Base-by-base conservation (phyloP, 1,140 invertebrate genomes). In the Hypothenemus hampei region DNA sequence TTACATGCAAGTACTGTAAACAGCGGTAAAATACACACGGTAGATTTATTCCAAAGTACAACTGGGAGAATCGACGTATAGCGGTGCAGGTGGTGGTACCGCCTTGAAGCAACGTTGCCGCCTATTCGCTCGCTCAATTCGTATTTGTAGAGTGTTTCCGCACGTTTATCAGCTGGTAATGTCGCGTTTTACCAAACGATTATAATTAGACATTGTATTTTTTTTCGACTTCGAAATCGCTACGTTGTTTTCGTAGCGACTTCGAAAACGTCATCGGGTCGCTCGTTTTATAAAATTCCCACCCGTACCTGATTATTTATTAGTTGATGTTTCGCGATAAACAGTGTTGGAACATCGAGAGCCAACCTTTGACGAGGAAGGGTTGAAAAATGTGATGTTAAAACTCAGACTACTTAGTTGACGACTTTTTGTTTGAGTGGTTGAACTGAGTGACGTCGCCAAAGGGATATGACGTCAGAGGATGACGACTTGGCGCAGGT, bases 401-500 rank as follows among this genome's bases (percentile, higher is more conserved):
- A n/a, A n/a, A n/a, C n/a, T n/a, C n/a, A n/a, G n/a, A n/a, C n/a
- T n/a, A n/a, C n/a, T n/a, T n/a, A n/a, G n/a, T n/a, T n/a, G n/a
- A n/a, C n/a, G n/a, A n/a, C n/a, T n/a, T n/a, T n/a, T n/a, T n/a
- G n/a, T n/a, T n/a, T n/a, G n/a, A n/a, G n/a, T n/a, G n/a, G n/a
- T n/a, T n/a, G 35, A 36, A 24, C 20, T 7, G 18, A 31, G 35
- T 44, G 49, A 52, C 49, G 49, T 52, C 49, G n/a, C n/a, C n/a
- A n/a, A n/a, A 43, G n/a, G 23, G 49, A 13, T 29, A 52, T 52
- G 49, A 52, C 49, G 49, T 52, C 49, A 15, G 49, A 43, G 18
- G 23, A 37, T 35, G 37, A 22, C 35, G 47, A 47, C 59, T 50
- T 63, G 60, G 61, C 70, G 71, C 71, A 62, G 66, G 47, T 49